These are phyloP conservation scores for Muschampia plurimacula DNA, from an alignment of 2,888 invertebrate species.

Conservation along the genomic window DNA sequence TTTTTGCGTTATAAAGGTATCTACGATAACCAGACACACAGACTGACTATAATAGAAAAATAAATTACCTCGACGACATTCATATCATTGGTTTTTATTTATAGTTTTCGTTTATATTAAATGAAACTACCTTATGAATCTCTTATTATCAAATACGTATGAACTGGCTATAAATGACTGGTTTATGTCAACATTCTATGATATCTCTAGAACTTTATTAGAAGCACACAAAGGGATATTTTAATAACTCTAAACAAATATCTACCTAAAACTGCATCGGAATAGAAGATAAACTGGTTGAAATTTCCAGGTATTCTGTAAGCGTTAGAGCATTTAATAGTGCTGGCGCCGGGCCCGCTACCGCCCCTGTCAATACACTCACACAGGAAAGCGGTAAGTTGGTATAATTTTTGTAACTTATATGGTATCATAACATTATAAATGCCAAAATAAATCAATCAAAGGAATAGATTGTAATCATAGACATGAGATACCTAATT, in stretches of 20 bases:
- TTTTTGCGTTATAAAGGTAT: too few relatives aligned
- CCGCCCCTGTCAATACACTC: conserved; percentile 90
- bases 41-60: too few relatives aligned
- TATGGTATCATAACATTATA: background rate
- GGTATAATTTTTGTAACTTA: background rate
- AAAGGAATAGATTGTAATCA: too few relatives aligned
- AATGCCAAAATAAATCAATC: too few relatives aligned
- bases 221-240: background rate
- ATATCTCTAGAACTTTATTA: background rate
- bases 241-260: background rate
- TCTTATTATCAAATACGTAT: too few relatives aligned
- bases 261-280: background rate
- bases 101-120: too few relatives aligned
- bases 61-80: too few relatives aligned
- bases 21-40: too few relatives aligned
- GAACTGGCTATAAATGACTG: too few relatives aligned
- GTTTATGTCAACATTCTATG: background rate
- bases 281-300: background rate
- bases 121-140: too few relatives aligned
- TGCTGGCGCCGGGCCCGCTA: conserved; percentile 93
- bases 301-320: conserved; percentile 88
- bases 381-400: conserved; percentile 93
- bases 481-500: too few relatives aligned
- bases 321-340: conserved; percentile 95
- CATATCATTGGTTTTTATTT: too few relatives aligned